Conservation (phyloP, 2,113 vertebrate genomes). For the Sitta europaea region DNA sequence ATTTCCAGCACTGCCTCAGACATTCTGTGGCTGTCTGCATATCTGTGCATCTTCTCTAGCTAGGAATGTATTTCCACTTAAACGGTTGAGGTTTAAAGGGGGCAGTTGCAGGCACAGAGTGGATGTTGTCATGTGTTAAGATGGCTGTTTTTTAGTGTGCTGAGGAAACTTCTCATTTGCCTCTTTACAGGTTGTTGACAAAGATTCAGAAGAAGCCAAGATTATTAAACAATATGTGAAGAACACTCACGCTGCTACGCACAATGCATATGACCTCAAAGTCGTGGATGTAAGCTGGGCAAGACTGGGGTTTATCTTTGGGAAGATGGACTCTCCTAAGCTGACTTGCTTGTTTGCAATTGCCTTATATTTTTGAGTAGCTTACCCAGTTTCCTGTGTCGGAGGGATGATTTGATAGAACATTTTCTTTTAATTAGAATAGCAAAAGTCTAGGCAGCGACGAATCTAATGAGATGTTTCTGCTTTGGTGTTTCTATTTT, state of each 20-base stretch:
- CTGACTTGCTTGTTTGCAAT: background rate
- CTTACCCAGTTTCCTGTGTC: background rate
- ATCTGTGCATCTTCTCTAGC: background rate
- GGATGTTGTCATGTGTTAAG: background rate
- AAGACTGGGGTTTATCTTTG: background rate
- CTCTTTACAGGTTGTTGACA: constrained; percentile 87
- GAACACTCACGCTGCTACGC: constrained; percentile 95
- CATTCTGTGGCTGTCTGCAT: background rate
- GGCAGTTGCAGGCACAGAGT: background rate
- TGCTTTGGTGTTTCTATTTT: background rate
- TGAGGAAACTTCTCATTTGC: background rate
- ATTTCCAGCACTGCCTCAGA: background rate
- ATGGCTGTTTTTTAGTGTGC: background rate
- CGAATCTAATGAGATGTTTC: background rate
- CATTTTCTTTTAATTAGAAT: background rate
- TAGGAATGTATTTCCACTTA: background rate
- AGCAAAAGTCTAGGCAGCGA: background rate
- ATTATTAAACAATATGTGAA: constrained; percentile 90
- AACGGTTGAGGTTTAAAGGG: background rate
- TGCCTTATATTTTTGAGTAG: background rate
- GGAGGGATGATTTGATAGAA: background rate
- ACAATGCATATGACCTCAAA: constrained; percentile 93
- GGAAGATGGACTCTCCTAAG: background rate
- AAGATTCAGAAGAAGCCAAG: constrained; percentile 84
- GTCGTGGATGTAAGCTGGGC: constrained; percentile 85